Evolutionary conservation across 2,113 vertebrate species (phyloP).

Genomic region (Sclerurus mexicanus): DNA sequence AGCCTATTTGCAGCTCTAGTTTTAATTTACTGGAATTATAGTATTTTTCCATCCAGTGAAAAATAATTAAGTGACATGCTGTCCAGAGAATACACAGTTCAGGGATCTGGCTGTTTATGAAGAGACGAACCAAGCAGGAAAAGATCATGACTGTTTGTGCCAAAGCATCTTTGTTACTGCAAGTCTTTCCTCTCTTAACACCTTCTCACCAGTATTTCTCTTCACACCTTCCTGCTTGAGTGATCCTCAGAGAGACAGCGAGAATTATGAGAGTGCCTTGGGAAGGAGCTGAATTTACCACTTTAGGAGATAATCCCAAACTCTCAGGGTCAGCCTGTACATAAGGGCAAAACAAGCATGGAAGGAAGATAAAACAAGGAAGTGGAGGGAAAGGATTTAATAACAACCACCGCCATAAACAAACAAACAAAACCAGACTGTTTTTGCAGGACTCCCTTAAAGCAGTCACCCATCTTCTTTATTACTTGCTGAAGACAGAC

Average conservation of each 20-base stretch:
- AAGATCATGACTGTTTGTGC: neutral
- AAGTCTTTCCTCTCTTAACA: neutral
- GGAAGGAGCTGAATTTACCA: neutral
- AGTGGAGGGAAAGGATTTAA: neutral
- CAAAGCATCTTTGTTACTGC: conserved; percentile 1
- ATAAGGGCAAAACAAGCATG: neutral
- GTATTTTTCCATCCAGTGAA: conserved; percentile 36
- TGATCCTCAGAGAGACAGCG: neutral
- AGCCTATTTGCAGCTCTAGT: conserved; percentile 48
- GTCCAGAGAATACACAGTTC: conserved; percentile 27
- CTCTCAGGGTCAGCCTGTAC: neutral
- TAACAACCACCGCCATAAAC: neutral
- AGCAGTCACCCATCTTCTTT: neutral
- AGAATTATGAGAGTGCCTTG: neutral
- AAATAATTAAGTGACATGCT: conserved; percentile 52
- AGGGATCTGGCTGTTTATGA: neutral
- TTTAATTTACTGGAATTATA: conserved; percentile 58
- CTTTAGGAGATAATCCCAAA: neutral
- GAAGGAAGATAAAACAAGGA: neutral
- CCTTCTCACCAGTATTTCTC: neutral
- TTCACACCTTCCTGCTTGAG: neutral
- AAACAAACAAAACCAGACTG: neutral
- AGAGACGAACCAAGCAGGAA: neutral
- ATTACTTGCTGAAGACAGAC: neutral
- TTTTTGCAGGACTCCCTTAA: neutral